Base-by-base conservation (phyloP, 1,140 invertebrate species). In the Tachypleus tridentatus region DNA sequence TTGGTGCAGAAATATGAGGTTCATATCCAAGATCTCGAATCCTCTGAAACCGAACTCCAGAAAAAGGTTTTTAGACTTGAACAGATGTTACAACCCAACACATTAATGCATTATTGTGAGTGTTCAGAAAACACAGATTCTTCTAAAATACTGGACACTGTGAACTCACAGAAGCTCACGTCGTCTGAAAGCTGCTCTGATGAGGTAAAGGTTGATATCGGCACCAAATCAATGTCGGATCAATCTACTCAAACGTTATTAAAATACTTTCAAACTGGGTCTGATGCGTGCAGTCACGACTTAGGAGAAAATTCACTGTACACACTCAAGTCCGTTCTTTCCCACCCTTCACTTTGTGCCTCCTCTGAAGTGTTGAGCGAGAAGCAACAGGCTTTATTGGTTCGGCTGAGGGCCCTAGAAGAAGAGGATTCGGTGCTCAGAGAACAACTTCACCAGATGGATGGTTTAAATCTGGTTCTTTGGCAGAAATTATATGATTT, bases 11-110 rank as follows among this genome's bases (percentile, higher is more conserved):
- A 80, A 58, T 82, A 82, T 4, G 85, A 87, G 71, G 78, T 80
- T 56, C 78, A 77, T 50, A 81, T 84, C 66, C 78, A 78, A 48
- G 77, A 82, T 65, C 70, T 86, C 56, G 80, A 82, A 70, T 74
- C 79, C 63, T 76, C 78, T 47, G 81, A 86, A 71, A 81, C 78
- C 50, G 82, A 84, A 67, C 72, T 85, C 29, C 77, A 79, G 49
- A 57, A 65, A 58, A 65, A 60, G 29, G 49, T 60, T 47, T 48
- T 48, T 3, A 49, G 9, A 48, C 49, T 54, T 7, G 9, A 58
- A 8, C n/a, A 54, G 8, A 54, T 8, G 8, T 9, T 54, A 9
- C 8, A n/a, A 3, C 8, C 8, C 8, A 54, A n/a, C 8, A 54
- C 8, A 54, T 8, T 9, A 54, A n/a, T 54, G 8, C 8, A 54